Base-by-base conservation (phyloP, 1,140 invertebrate species). In the Belonocnema kinseyi region DNA sequence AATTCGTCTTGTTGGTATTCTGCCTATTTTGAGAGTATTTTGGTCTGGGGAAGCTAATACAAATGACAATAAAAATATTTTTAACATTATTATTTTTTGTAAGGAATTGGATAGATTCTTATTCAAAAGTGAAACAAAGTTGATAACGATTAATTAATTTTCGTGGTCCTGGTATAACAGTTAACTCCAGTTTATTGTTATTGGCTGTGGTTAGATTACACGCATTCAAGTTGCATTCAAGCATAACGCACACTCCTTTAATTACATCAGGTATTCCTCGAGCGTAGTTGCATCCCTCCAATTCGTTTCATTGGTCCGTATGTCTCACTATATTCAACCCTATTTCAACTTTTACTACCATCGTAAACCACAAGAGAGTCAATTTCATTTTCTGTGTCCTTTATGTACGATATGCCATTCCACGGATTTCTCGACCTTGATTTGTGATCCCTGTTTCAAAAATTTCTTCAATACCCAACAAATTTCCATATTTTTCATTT, bases 181-280 rank as follows among this genome's bases (percentile, higher is more conserved):
- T 66, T 40, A 66, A 66, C 46, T 40, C 61, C 26, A 66, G 46
- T 66, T 66, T 66, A 66, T 66, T 66, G 61, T 66, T 66, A 66
- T 66, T 66, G 61, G 61, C 61, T 66, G 61, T 46, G 61, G 61
- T 66, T 66, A 33, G 61, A 26, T 66, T 66, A 66, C 61, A 66
- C 33, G 61, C 61, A 66, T 66, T 66, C 33, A 66, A 26, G 61
- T 33, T n/a, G 61, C 61, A 66, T 66, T 66, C 26, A 66, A 26
- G 61, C 61, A 66, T 66, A 66, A 66, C 61, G 61, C 40, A 66
- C 61, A 66, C 61, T 66, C 61, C 61, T 66, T 66, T 66, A 66
- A 66, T 66, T 66, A 66, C 61, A 66, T 66, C 61, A 66, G 26
- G 40, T 66, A 66, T 66, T 66, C 61, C 21, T 66, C 26, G 61